Percentiles rank a stretch among this genome's conserved stretches.
phyloP scores from a whole-genome alignment of 2,113 vertebrate genomes.

The Forbesichthys papilliferus region DNA sequence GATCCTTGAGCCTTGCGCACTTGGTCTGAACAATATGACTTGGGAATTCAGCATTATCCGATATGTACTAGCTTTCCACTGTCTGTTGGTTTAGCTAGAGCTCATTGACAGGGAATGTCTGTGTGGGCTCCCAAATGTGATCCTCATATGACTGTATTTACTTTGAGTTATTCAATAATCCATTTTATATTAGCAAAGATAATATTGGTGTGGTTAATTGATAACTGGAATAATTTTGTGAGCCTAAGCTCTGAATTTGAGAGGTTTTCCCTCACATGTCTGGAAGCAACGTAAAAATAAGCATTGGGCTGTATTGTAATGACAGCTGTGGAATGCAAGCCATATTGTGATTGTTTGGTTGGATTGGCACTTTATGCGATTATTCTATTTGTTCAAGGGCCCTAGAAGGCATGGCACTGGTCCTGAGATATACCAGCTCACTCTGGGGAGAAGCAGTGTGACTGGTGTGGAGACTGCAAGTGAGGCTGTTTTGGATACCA shows the following conservation, averaged over 20 bases:
- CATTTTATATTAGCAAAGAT: neutral
- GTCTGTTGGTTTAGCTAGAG: neutral
- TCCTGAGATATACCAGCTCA: slow-evolving; percentile 34
- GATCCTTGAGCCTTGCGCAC: slow-evolving; percentile 12
- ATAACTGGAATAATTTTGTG: neutral
- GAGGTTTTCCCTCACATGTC: neutral
- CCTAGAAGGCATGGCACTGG: slow-evolving; percentile 23
- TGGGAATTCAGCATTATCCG: too few species aligned
- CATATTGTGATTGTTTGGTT: slow-evolving; percentile 30
- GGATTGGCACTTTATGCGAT: slow-evolving; percentile 34
- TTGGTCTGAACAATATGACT: neutral
- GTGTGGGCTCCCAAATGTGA: neutral
- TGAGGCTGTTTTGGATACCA: slow-evolving; percentile 13
- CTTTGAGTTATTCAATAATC: neutral
- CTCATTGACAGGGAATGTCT: neutral
- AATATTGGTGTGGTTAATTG: neutral
- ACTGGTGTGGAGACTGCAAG: slow-evolving; percentile 1
- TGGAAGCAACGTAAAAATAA: slow-evolving; percentile 25
- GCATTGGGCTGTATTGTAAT: slow-evolving; percentile 7
- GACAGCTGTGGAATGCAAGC: slow-evolving; percentile 37
- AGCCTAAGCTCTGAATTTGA: neutral
- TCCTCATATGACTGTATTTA: neutral
- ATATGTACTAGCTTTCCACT: too few species aligned
- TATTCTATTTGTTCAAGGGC: slow-evolving; percentile 48
- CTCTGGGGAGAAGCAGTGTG: slow-evolving; percentile 9